phyloP scores from a whole-genome alignment of 2,797 vertebrate species.

The Myripristis murdjan region DNA sequence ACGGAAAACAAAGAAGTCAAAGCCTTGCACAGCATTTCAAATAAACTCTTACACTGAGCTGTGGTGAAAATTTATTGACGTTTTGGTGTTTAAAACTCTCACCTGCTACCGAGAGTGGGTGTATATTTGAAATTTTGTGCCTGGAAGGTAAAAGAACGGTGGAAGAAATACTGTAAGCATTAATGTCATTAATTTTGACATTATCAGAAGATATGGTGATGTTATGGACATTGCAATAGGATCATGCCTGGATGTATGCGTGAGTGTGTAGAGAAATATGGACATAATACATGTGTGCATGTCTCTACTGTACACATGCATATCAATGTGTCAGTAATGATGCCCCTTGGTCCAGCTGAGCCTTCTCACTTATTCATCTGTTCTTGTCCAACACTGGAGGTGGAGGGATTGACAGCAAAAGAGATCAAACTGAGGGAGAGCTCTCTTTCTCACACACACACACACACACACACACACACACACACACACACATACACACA shows the following conservation, averaged over 20 bases:
- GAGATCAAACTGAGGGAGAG: conserved; percentile 30
- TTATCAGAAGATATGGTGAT: no score
- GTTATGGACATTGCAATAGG: no score
- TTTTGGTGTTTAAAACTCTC: no score
- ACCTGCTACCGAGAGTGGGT: no score
- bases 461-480: no score
- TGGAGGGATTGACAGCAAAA: conserved; percentile 54
- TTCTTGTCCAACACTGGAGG: conserved; percentile 61
- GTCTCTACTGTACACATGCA: conserved; percentile 20
- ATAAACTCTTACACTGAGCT: no score
- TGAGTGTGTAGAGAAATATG: conserved; percentile 3
- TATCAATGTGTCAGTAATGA: conserved; percentile 51
- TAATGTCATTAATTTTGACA: no score
- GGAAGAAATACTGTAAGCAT: conserved; percentile 26
- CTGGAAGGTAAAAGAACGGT: conserved; percentile 67
- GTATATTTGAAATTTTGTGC: no score
- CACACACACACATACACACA: conserved; percentile 55
- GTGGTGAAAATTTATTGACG: no score
- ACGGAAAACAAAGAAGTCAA: no score
- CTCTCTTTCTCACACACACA: no score
- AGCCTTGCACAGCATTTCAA: no score
- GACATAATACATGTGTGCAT: conserved; percentile 16
- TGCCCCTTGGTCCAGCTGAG: conserved; percentile 17
- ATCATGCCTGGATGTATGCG: conserved; percentile 19
- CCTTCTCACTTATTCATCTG: conserved; percentile 55